Evolutionary conservation across 2,888 invertebrate genomes (phyloP), one percentile per base, ranked within the genome.

Genomic region (Euproctis similis): DNA sequence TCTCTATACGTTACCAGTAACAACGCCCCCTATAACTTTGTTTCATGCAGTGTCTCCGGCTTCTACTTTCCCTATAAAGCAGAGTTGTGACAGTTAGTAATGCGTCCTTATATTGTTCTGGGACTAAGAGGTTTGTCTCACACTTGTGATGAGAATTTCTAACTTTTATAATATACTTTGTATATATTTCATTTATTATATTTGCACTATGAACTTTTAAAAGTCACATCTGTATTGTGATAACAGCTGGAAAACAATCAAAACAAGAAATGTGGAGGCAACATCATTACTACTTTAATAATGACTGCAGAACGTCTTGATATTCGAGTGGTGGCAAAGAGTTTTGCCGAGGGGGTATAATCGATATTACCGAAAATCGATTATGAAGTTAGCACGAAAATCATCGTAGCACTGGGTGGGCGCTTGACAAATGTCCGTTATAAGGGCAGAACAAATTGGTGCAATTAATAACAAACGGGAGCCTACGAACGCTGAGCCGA

Each of bases 21-120:
- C 72, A 69, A 63, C 65, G 64, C 66, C 60, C 61, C 59, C 37
- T 37, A 59, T 66, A 82, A 82, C 75, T 81, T 81, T 69, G 77
- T 76, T n/a, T 75, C 71, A 55, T 60, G 61, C 61, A 71, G 74
- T n/a, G n/a, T 75, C 74, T 77, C 61, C 56, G 53, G 56, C 64
- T 59, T 49, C 71, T 73, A 77, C 75, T 81, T 80, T 80, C 69
- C 77, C 77, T 81, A 76, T 80, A 78, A 77, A 81, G 70, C 77
- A 76, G 70, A 80, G 66, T 74, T 78, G 76, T 80, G 84, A 80
- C 82, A 78, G 73, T 72, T 80, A 84, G 76, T 78, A 81, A 82
- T 81, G 78, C 76, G 74, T 69, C 71, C 73, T 74, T 80, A 80
- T 82, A 81, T 81, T 84, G 81, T 81, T 74, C 76, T 68, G 81